Evolutionary conservation across 2,113 vertebrate species (phyloP).

Genomic region (Lipophrys pholis): DNA sequence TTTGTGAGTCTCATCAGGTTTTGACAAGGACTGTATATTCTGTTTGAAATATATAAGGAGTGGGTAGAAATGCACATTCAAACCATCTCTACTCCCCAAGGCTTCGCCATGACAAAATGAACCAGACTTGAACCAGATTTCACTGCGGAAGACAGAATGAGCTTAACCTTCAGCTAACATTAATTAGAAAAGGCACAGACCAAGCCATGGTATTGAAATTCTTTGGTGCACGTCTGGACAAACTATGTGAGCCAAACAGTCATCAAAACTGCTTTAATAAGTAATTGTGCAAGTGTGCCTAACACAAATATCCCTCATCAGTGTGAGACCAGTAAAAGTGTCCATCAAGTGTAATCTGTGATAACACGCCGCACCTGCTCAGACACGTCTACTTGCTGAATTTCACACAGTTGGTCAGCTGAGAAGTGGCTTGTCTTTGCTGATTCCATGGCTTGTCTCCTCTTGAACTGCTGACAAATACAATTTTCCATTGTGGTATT

Average conservation of each 20-base stretch:
- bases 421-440: conserved; percentile 37
- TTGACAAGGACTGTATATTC: background rate
- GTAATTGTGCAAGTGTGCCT: background rate
- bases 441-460: conserved; percentile 51
- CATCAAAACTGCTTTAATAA: background rate
- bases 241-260: conserved; percentile 6
- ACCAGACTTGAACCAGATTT: no score
- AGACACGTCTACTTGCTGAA: conserved; percentile 5
- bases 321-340: background rate
- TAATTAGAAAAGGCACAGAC: background rate
- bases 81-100: background rate
- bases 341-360: conserved; percentile 23
- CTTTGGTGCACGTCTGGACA: background rate
- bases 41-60: background rate
- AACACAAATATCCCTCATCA: conserved; percentile 3
- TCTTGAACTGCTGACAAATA: conserved; percentile 45
- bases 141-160: no score
- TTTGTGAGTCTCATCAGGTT: conserved; percentile 16
- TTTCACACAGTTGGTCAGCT: conserved; percentile 19
- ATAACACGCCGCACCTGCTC: conserved; percentile 3
- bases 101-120: no score
- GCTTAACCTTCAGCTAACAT: no score
- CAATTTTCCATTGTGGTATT: conserved; percentile 56
- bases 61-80: background rate
- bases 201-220: background rate